These are phyloP conservation scores for Poecilobothrus nobilitatus DNA, from an alignment of 2,888 invertebrate genomes.

Conservation along the genomic window DNA sequence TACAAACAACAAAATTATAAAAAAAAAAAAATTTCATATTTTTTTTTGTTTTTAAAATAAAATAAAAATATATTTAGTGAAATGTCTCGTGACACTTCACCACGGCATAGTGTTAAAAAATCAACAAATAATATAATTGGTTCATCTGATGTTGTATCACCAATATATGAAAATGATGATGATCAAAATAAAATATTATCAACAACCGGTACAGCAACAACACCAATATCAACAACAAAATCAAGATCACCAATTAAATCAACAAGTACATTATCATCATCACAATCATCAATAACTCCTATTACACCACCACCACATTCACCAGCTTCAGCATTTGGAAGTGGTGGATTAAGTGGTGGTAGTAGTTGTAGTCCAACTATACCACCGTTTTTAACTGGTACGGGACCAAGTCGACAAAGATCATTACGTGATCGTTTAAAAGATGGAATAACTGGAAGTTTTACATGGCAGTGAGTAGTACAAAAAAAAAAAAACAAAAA, in stretches of 20 bases:
- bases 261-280: slow-evolving; percentile 14
- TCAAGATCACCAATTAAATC: slow-evolving; percentile 15
- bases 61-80: slow-evolving; percentile 21
- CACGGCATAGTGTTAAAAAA: slow-evolving; percentile 35
- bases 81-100: slow-evolving; percentile 43
- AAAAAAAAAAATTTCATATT: slow-evolving; percentile 12
- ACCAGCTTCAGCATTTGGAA: slow-evolving; percentile 15
- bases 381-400: slow-evolving; percentile 37
- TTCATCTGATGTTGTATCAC: not conserved
- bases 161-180: slow-evolving; percentile 8
- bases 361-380: slow-evolving; percentile 35
- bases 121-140: not conserved
- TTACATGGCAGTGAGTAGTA: slow-evolving; percentile 71
- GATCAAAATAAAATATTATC: slow-evolving; percentile 1
- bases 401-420: slow-evolving; percentile 61
- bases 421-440: slow-evolving; percentile 69
- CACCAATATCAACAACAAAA: slow-evolving; percentile 30
- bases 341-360: slow-evolving; percentile 33
- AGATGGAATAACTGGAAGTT: slow-evolving; percentile 70
- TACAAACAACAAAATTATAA: not conserved
- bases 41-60: too few species aligned
- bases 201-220: not conserved
- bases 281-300: slow-evolving; percentile 19
- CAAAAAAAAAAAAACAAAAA: too few species aligned
- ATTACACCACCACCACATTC: slow-evolving; percentile 20